Percentiles rank a stretch among this genome's conserved stretches.
phyloP scores from a whole-genome alignment of 2,888 invertebrate genomes.

The Lepidocyrtoides sp. region DNA sequence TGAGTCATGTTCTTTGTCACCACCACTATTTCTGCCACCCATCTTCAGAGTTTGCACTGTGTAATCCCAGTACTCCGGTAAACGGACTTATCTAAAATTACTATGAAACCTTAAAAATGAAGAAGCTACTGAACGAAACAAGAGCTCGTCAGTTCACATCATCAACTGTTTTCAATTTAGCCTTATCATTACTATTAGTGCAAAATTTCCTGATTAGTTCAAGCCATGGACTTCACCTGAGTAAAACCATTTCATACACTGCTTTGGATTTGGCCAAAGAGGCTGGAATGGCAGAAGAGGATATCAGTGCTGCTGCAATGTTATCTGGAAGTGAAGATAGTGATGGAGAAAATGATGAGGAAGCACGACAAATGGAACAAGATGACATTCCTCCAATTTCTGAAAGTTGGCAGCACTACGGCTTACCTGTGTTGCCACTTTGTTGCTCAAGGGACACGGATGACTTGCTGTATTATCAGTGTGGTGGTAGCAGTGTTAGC shows the following conservation, averaged over 20 bases:
- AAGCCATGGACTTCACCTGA: conserved; percentile 55
- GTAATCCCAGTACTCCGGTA: neutral
- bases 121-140: conserved; percentile 1
- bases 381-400: conserved; percentile 41
- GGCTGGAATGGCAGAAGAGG: conserved; percentile 62
- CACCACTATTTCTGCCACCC: neutral
- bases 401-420: neutral
- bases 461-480: conserved; percentile 75
- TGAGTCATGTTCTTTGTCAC: neutral
- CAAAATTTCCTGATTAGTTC: neutral
- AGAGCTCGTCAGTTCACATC: neutral
- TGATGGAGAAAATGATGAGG: neutral
- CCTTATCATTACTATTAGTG: neutral
- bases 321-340: conserved; percentile 1
- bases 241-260: conserved; percentile 58
- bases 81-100: conserved; percentile 17
- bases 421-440: conserved; percentile 65
- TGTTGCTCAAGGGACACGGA: conserved; percentile 78
- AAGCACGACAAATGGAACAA: neutral
- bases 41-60: neutral
- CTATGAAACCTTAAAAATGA: conserved; percentile 57
- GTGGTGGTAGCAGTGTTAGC: conserved; percentile 69
- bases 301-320: conserved; percentile 53
- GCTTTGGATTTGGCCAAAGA: conserved; percentile 57
- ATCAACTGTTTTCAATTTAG: neutral